Evolutionary conservation across 2,797 vertebrate genomes (phyloP), one percentile per base, ranked within the genome.

Genomic region (Morelia viridis): DNA sequence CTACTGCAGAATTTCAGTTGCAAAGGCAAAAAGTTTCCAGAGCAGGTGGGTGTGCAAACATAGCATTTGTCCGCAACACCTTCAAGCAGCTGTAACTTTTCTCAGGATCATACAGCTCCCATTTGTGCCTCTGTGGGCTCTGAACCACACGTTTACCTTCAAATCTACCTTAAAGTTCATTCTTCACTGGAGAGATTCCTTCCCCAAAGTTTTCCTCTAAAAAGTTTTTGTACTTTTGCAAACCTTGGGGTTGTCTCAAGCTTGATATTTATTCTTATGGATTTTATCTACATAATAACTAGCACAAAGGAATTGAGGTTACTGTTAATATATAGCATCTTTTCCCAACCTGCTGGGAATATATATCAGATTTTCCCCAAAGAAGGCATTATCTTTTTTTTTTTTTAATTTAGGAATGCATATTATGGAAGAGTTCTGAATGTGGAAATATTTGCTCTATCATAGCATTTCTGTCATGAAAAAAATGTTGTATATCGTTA

Each of bases 401-500:
- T 41, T 62, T n/a, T 88, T 35, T 35, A 41, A 41, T 56, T 31
- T 41, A 26, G 12, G 5, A n/a, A 26, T 80, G 8, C 80, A 26
- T 10, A 61, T 87, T 60, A n/a, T 5, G n/a, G 50, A 26, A 87
- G 10, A n/a, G 58, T 62, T 84, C 57, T 83, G 46, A 83, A 46
- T 15, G 3, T n/a, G 41, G 76, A 85, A 90, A 53, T 22, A 35
- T 19, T 35, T 64, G 60, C n/a, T 83, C 28, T 61, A 57, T 80
- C 65, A 17, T n/a, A 92, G 41, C 71, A 92, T 11, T 88, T 84
- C 71, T 84, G 85, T 76, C 64, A 50, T 9, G 31, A 50, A 91
- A 76, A 8, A 91, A 84, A 86, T 60, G 31, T 50, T 53, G 50
- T 53, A 53, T 53, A 53, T 53, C 9, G 50, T 53, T 53, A 53